Evolutionary conservation across 2,113 vertebrate genomes (phyloP).

Genomic region (Oryzias javanicus): DNA sequence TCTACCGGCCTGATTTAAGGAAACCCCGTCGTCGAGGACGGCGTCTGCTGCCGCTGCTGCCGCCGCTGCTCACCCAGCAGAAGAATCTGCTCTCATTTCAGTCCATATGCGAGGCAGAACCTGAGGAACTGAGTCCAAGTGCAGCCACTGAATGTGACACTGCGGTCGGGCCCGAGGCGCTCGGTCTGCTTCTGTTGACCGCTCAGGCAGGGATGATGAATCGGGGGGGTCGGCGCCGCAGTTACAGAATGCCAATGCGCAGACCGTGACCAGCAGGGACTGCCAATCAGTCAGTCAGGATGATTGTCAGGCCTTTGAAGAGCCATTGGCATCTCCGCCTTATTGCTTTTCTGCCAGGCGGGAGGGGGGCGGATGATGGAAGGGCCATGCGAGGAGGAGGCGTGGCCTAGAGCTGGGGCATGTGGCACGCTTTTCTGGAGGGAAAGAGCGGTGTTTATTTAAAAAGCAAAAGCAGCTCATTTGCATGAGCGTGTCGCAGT

Average conservation of each 20-base stretch:
- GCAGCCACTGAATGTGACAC: not conserved
- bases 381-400: slow-evolving; percentile 7
- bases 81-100: not conserved
- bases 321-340: slow-evolving; percentile 13
- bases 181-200: slow-evolving; percentile 16
- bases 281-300: slow-evolving; percentile 34
- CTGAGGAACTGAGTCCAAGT: not conserved
- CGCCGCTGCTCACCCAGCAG: not conserved
- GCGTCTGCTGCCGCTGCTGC: not conserved
- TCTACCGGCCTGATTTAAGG: no score
- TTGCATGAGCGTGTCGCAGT: slow-evolving; percentile 27
- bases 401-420: slow-evolving; percentile 20
- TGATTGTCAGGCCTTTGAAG: slow-evolving; percentile 45
- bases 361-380: slow-evolving; percentile 11
- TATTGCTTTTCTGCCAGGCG: slow-evolving; percentile 6
- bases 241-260: slow-evolving; percentile 30
- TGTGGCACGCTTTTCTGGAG: slow-evolving; percentile 9
- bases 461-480: slow-evolving; percentile 2
- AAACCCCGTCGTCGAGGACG: not conserved
- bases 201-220: slow-evolving; percentile 18
- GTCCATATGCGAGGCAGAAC: not conserved
- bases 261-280: slow-evolving; percentile 24
- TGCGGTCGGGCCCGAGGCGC: slow-evolving; percentile 2
- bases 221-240: slow-evolving; percentile 12
- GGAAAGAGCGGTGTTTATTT: slow-evolving; percentile 6